Evolutionary conservation across 2,888 invertebrate genomes (phyloP), one percentile per base, ranked within the genome.

Genomic region (Diaperis boleti): DNA sequence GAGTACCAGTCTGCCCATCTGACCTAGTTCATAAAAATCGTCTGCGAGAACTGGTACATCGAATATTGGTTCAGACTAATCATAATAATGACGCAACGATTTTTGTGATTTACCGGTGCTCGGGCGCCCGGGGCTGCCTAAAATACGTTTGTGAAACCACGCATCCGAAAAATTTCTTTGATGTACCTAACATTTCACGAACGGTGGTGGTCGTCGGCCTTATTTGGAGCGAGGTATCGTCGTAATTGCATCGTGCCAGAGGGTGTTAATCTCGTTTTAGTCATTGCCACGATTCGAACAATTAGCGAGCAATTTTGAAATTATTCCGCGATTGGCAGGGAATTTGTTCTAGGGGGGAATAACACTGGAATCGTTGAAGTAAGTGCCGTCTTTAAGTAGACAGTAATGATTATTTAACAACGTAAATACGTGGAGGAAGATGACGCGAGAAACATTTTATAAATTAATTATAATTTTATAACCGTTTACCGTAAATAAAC

Each of bases 21-120:
- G 67, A 64, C 67, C 67, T 35, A 64, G 55, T 59, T 66, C 55
- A 55, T 41, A 57, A 57, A 49, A 52, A 60, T 61, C 49, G 60
- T 64, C 59, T 62, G 56, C 55, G 31, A 64, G 61, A 62, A 62
- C 62, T 59, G 20, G 59, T 67, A 60, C 57, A 66, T 22, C 63
- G 45, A 62, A 63, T 66, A 55, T 61, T 59, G 55, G 55, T 55
- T 44, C 55, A 55, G 44, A 44, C 44, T 54, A 54, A 54, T 54
- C 55, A 44, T n/a, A 33, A 44, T 29, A 15, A 31, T 57, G 45
- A 39, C 17, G 47, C 18, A 57, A 57, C 22, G 10, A 29, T 22
- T 26, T 35, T 13, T 39, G 54, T 54, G 41, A 15, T 14, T 56
- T 56, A 44, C 42, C 20, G 55, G 20, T 42, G 13, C 39, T 42